phyloP scores from a whole-genome alignment of 2,888 invertebrate species.

The Coelinius sp. region DNA sequence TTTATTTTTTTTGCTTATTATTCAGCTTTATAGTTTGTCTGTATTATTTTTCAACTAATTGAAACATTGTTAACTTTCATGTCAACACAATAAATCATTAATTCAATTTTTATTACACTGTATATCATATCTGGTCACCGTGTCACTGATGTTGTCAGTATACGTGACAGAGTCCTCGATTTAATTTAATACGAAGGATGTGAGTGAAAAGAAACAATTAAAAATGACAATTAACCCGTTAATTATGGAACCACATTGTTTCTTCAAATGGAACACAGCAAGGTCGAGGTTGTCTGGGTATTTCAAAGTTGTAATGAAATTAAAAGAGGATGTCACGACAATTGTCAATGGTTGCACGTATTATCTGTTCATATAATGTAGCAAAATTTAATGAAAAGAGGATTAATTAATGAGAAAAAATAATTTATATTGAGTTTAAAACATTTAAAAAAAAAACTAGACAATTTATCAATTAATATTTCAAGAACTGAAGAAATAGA shows the following conservation, averaged over 20 bases:
- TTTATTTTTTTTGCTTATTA: neutral
- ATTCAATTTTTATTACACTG: neutral
- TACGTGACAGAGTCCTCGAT: conserved; percentile 22
- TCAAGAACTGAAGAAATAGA: neutral
- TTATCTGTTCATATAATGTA: conserved; percentile 15
- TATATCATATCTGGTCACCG: conserved; percentile 19
- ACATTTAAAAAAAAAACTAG: neutral
- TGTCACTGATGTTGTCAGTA: conserved; percentile 14
- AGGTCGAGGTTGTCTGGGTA: conserved; percentile 42
- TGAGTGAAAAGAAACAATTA: conserved; percentile 20
- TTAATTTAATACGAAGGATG: conserved; percentile 10
- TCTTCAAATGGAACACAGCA: conserved; percentile 39
- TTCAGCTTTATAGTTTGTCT: no score
- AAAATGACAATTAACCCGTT: conserved; percentile 38
- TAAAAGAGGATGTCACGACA: conserved; percentile 15
- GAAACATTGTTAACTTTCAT: neutral
- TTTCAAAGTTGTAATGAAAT: conserved; percentile 2
- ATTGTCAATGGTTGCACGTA: neutral
- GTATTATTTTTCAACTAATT: no score
- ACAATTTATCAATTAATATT: neutral
- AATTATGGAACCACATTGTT: conserved; percentile 49
- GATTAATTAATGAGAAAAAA: neutral
- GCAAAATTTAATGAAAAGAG: neutral
- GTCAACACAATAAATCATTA: neutral
- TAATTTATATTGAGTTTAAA: no score